Evolutionary conservation across 2,888 invertebrate genomes (phyloP).

Genomic region (Agelastica alni): DNA sequence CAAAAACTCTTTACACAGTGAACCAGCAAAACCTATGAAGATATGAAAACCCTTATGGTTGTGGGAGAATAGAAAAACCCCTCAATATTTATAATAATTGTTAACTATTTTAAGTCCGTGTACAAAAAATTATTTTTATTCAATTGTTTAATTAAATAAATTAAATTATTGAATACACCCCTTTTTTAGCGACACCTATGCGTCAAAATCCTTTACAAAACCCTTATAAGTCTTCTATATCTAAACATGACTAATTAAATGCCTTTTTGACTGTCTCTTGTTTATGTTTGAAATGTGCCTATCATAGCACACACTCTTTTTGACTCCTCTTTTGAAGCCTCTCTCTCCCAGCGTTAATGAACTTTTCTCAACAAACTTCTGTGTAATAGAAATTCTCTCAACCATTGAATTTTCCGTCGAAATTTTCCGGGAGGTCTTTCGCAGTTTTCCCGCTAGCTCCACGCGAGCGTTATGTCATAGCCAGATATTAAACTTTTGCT

Average conservation of each 20-base stretch:
- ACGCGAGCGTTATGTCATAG: slow-evolving; percentile 49
- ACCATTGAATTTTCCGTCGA: slow-evolving; percentile 40
- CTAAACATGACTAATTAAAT: slow-evolving; percentile 23
- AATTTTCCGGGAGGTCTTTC: slow-evolving; percentile 32
- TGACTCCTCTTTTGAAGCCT: slow-evolving; percentile 20
- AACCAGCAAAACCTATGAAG: too few relatives aligned
- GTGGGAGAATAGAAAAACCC: too few relatives aligned
- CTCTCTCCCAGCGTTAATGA: slow-evolving; percentile 16
- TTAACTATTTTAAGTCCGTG: too few relatives aligned
- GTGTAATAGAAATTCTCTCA: slow-evolving; percentile 38
- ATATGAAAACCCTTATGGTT: too few relatives aligned
- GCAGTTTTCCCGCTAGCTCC: slow-evolving; percentile 43
- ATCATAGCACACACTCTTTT: slow-evolving; percentile 15
- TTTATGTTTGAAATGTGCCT: slow-evolving; percentile 24
- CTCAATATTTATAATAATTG: too few relatives aligned
- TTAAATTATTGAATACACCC: too few relatives aligned
- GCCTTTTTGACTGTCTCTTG: slow-evolving; percentile 26
- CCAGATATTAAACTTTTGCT: slow-evolving; percentile 49
- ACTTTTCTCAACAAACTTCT: slow-evolving; percentile 24
- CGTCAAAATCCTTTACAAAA: neutral
- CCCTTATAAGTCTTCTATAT: slow-evolving; percentile 13
- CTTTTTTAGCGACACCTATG: neutral
- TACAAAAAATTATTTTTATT: too few relatives aligned
- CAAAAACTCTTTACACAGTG: too few relatives aligned
- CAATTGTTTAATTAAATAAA: too few relatives aligned